These are phyloP conservation scores for Noturus placidus DNA, from an alignment of 2,113 vertebrate species.

Conservation along the genomic window DNA sequence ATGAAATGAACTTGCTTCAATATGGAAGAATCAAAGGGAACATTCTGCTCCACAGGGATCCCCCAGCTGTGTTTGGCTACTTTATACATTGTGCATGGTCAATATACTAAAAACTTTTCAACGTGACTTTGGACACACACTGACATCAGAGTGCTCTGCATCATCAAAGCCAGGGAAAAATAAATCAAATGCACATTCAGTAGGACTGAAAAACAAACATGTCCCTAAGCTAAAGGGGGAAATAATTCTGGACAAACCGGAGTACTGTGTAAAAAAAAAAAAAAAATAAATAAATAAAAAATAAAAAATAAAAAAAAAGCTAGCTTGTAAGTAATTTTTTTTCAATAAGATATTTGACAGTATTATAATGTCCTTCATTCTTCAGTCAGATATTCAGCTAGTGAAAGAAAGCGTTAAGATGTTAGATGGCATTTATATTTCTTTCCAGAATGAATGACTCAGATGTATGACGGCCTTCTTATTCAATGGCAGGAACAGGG, in stretches of 20 bases:
- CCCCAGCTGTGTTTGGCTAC: background rate
- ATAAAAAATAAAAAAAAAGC: too few relatives aligned
- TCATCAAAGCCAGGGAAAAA: background rate
- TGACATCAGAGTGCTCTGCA: background rate
- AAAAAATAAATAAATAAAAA: too few relatives aligned
- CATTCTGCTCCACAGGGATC: slow-evolving; percentile 16
- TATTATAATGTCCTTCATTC: background rate
- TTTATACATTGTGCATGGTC: slow-evolving; percentile 5
- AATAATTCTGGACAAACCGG: background rate
- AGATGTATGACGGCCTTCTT: background rate
- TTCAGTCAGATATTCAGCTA: background rate
- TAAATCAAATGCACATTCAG: background rate
- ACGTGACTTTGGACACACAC: background rate
- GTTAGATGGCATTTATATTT: background rate
- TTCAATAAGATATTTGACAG: background rate
- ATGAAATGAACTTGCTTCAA: slow-evolving; percentile 2
- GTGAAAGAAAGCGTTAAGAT: background rate
- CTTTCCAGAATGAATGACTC: background rate
- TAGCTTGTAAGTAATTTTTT: background rate
- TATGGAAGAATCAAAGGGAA: slow-evolving; percentile 13
- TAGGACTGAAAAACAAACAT: background rate
- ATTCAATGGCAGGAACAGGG: background rate
- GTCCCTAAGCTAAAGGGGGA: background rate
- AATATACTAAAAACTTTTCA: slow-evolving; percentile 5
- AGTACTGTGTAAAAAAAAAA: too few relatives aligned